These are phyloP conservation scores for Petrocephalus sullivani DNA, from an alignment of 2,797 vertebrate genomes.

Conservation along the genomic window DNA sequence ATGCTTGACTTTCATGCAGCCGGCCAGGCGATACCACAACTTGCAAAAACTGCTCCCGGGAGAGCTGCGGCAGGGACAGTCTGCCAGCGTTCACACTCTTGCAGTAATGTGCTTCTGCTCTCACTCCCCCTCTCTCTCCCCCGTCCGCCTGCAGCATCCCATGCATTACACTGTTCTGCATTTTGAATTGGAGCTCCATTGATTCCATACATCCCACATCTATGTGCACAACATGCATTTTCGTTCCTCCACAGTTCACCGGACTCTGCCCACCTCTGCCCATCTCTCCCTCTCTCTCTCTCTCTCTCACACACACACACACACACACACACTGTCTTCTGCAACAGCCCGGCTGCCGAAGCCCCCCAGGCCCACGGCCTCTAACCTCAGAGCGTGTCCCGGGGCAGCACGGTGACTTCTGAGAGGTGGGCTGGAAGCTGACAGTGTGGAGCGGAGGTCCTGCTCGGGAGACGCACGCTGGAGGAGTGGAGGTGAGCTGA, in stretches of 20 bases:
- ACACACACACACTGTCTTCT: not conserved
- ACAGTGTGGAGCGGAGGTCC: not conserved
- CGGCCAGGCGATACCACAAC: not conserved
- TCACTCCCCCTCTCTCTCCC: not conserved
- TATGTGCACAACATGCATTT: not conserved
- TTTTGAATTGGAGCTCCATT: not conserved
- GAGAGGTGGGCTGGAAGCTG: not conserved
- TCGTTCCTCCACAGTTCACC: not conserved
- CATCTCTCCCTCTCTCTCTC: not conserved
- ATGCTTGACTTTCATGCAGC: not conserved
- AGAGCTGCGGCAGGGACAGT: not conserved
- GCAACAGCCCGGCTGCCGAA: not conserved
- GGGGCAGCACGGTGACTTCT: not conserved
- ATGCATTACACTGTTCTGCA: conserved; percentile 16
- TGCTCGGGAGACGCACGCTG: not conserved
- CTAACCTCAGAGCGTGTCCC: not conserved
- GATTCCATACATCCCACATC: not conserved
- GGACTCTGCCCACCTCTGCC: not conserved
- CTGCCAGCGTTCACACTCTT: not conserved
- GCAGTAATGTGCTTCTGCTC: not conserved
- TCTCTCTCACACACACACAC: not conserved
- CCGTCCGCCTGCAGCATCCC: conserved; percentile 10
- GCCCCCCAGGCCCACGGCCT: not conserved
- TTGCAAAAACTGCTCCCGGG: not conserved
- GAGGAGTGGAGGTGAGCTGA: conserved; percentile 20